Percentiles rank a stretch among this genome's conserved stretches.
Evolutionary conservation across 35 echinoderm and acorn worm genomes (phyloP).

Genomic region (Chiridota heheva): DNA sequence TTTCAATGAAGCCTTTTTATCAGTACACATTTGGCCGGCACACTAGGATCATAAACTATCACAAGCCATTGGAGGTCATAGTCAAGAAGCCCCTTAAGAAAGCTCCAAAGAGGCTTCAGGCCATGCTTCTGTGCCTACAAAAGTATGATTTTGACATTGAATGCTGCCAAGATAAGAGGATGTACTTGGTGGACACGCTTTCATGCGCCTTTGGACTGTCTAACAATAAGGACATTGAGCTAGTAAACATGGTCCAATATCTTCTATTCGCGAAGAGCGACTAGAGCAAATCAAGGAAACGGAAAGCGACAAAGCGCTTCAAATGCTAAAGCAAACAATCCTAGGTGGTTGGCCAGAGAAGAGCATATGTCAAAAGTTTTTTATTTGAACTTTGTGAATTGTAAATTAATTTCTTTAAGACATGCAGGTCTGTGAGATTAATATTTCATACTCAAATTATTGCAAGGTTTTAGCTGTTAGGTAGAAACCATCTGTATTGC

Average conservation of each 20-base stretch:
- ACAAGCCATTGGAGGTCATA: constrained; percentile 12
- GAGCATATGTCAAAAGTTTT: too few species aligned
- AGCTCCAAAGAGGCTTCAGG: not conserved
- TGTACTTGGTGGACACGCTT: not conserved
- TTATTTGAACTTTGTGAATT: too few species aligned
- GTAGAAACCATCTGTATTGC: too few species aligned
- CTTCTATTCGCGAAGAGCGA: not conserved
- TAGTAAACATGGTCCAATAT: constrained; percentile 3
- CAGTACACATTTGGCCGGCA: too few species aligned
- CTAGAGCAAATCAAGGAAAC: too few species aligned
- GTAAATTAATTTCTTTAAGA: too few species aligned
- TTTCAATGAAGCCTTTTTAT: constrained; percentile 4
- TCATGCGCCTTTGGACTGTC: not conserved
- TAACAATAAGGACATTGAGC: too few species aligned
- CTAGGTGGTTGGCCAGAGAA: not conserved
- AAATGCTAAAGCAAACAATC: not conserved
- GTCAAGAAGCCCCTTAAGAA: constrained; percentile 1
- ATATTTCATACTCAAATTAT: too few species aligned
- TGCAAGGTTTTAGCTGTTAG: too few species aligned
- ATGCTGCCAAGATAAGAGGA: not conserved
- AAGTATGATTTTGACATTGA: not conserved
- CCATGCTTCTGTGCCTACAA: not conserved
- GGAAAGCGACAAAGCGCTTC: not conserved
- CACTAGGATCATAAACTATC: not conserved
- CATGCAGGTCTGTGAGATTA: too few species aligned